phyloP scores from a whole-genome alignment of 1,140 invertebrate genomes.

The Lepidotrigona ventralis region DNA sequence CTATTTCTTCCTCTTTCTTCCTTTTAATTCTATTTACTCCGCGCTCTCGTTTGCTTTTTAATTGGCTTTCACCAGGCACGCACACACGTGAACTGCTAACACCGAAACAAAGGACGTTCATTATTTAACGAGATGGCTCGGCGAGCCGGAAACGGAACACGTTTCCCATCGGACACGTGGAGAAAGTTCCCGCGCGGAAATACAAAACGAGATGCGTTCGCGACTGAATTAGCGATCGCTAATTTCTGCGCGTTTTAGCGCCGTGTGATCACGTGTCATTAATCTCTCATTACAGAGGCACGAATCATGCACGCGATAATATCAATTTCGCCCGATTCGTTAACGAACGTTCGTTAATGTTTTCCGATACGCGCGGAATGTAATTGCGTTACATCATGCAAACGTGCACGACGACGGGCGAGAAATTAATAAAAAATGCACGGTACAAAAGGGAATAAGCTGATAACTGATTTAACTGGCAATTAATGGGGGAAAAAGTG shows the following conservation, averaged over 20 bases:
- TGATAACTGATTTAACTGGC: no score
- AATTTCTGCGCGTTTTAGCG: no score
- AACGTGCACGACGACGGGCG: no score
- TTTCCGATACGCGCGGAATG: background rate
- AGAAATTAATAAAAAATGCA: no score
- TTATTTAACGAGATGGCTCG: background rate
- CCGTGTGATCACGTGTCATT: background rate
- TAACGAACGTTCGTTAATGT: background rate
- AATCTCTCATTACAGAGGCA: background rate
- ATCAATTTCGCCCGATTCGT: background rate
- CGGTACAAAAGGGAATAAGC: no score
- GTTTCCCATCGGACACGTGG: background rate
- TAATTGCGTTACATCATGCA: no score
- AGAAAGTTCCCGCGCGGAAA: no score
- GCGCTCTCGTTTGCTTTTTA: constrained; percentile 14
- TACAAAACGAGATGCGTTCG: no score
- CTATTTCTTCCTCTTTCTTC: background rate
- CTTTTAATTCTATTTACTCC: constrained; percentile 1
- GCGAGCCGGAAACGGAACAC: background rate
- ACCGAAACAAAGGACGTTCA: no score
- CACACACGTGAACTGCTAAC: constrained; percentile 4
- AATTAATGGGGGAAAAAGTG: no score
- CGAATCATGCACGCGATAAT: background rate
- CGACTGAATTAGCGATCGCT: no score
- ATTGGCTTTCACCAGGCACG: background rate